phyloP scores from a whole-genome alignment of 2,113 vertebrate genomes.

The Catharus fuscescens region DNA sequence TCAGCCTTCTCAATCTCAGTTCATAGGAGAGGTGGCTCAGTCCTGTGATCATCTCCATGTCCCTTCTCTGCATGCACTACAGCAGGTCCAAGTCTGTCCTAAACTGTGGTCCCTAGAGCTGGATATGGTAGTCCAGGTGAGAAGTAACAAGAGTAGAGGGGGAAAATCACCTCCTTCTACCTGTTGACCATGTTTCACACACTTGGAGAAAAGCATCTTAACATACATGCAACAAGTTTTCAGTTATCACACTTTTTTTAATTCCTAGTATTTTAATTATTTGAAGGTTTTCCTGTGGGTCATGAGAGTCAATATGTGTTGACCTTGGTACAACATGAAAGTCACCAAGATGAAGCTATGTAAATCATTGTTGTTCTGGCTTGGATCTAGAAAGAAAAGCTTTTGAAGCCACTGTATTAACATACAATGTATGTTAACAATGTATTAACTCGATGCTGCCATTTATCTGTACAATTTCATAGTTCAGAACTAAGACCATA shows the following conservation, averaged over 20 bases:
- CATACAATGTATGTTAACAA: no score
- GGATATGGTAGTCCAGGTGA: not conserved
- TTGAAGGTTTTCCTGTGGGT: not conserved
- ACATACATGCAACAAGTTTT: not conserved
- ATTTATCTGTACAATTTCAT: not conserved
- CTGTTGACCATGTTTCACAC: accelerated
- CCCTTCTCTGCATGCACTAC: accelerated
- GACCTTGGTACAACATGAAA: not conserved
- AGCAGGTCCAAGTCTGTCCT: not conserved
- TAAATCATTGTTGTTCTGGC: not conserved
- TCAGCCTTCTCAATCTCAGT: not conserved
- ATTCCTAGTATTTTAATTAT: not conserved
- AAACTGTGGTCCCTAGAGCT: accelerated
- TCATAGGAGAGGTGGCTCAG: not conserved
- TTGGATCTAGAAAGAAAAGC: not conserved
- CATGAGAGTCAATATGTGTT: not conserved
- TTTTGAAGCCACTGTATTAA: not conserved
- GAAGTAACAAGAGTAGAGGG: accelerated
- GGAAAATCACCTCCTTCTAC: accelerated
- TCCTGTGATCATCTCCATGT: accelerated
- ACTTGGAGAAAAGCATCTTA: not conserved
- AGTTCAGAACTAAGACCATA: not conserved
- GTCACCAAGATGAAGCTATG: not conserved
- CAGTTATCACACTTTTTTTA: not conserved
- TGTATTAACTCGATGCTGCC: not conserved